A percentile compares a stretch with the other conserved stretches of the same genome.
phyloP scores from a whole-genome alignment of 2,797 vertebrate genomes.

The Gymnothorax javanicus region DNA sequence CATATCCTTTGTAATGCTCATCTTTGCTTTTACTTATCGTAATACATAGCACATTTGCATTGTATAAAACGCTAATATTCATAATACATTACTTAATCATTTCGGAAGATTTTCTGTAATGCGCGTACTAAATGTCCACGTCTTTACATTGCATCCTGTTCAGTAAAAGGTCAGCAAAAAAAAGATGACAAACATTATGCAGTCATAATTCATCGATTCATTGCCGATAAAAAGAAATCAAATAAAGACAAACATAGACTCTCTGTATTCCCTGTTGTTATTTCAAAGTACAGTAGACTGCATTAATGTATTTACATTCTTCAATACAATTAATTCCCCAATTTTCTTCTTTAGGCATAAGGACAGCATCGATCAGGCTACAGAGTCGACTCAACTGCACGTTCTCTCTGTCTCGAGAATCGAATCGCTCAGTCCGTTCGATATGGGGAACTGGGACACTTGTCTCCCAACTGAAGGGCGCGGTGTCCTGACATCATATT shows the following conservation, averaged over 20 bases:
- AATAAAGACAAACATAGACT: background rate
- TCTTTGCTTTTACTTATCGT: background rate
- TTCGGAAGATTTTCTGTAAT: background rate
- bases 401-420: background rate
- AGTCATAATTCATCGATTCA: background rate
- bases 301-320: background rate
- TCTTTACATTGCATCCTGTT: background rate
- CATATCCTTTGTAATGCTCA: background rate
- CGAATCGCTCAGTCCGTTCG: slow-evolving; percentile 9
- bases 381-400: background rate
- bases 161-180: background rate
- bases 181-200: background rate
- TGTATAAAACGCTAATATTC: background rate
- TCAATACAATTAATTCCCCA: background rate
- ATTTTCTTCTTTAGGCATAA: background rate
- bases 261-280: no score
- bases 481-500: background rate
- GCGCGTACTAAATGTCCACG: background rate
- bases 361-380: background rate
- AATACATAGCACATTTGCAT: background rate
- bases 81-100: background rate
- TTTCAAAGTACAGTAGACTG: background rate
- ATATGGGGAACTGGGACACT: background rate
- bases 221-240: background rate
- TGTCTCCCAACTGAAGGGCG: background rate